These are phyloP conservation scores for Pandemis cinnamomeana DNA, from an alignment of 2,888 invertebrate species.

Conservation along the genomic window DNA sequence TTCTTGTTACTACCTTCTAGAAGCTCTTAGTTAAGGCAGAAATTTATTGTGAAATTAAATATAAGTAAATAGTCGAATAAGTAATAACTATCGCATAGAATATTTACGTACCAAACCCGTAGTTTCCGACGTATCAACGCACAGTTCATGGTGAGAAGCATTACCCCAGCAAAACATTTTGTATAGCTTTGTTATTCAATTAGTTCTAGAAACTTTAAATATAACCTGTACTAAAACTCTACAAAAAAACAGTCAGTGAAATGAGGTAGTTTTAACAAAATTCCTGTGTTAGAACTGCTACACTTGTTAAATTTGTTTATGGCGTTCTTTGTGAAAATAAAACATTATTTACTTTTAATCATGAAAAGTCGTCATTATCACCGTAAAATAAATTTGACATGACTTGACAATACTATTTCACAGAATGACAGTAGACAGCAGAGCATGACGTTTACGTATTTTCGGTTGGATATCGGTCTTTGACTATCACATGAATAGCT, in stretches of 20 bases:
- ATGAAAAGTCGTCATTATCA: constrained; percentile 68
- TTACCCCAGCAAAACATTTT: constrained; percentile 83
- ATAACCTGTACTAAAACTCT: constrained; percentile 61
- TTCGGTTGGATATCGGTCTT: constrained; percentile 29
- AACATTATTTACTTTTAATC: constrained; percentile 53
- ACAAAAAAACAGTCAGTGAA: constrained; percentile 52
- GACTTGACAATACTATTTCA: constrained; percentile 25
- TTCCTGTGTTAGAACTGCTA: constrained; percentile 42
- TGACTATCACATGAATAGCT: background rate
- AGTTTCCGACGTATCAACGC: constrained; percentile 68
- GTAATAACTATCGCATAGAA: background rate
- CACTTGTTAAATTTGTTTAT: constrained; percentile 56
- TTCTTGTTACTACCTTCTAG: constrained; percentile 15
- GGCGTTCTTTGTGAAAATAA: constrained; percentile 55
- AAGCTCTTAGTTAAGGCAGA: background rate
- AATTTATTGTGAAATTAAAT: background rate
- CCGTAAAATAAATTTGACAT: constrained; percentile 39
- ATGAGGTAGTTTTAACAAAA: constrained; percentile 52
- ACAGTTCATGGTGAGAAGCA: constrained; percentile 80
- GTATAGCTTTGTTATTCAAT: constrained; percentile 50
- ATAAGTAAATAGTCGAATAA: background rate
- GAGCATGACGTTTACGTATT: constrained; percentile 26
- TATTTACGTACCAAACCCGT: constrained; percentile 70
- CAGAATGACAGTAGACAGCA: background rate
- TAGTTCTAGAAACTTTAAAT: constrained; percentile 51